phyloP scores from a whole-genome alignment of 2,888 invertebrate genomes.

The Pollenia griseotomentosa region DNA sequence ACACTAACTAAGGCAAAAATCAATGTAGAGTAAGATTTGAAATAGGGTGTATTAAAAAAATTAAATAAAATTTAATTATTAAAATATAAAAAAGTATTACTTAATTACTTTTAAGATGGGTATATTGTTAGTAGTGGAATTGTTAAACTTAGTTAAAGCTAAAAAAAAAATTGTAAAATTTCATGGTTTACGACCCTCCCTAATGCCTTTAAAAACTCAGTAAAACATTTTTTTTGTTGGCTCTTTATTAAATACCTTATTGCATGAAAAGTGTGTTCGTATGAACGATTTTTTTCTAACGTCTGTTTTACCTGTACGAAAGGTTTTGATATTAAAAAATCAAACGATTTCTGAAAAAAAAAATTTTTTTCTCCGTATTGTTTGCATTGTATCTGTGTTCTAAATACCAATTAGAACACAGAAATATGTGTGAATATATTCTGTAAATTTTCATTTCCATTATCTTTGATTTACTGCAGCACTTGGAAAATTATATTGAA shows the following conservation, averaged over 20 bases:
- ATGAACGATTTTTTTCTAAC: slow-evolving; percentile 38
- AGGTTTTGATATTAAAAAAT: slow-evolving; percentile 19
- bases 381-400: slow-evolving; percentile 6
- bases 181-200: background rate
- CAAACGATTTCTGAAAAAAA: background rate
- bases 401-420: slow-evolving; percentile 35
- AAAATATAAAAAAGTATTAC: too few relatives aligned
- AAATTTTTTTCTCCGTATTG: background rate
- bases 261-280: slow-evolving; percentile 31
- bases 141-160: too few relatives aligned
- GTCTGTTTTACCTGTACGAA: slow-evolving; percentile 45
- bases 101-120: too few relatives aligned
- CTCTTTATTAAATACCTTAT: slow-evolving; percentile 39
- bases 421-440: slow-evolving; percentile 40
- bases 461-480: slow-evolving; percentile 67
- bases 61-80: too few relatives aligned
- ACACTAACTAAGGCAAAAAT: slow-evolving; percentile 21
- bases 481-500: slow-evolving; percentile 64
- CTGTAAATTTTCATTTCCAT: slow-evolving; percentile 53
- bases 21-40: background rate
- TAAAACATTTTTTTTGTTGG: background rate
- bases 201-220: background rate
- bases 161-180: too few relatives aligned
- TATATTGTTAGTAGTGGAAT: too few relatives aligned
- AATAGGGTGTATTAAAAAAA: background rate